Conservation (phyloP, 2,797 vertebrate genomes). For the Spinus olivaceus region DNA sequence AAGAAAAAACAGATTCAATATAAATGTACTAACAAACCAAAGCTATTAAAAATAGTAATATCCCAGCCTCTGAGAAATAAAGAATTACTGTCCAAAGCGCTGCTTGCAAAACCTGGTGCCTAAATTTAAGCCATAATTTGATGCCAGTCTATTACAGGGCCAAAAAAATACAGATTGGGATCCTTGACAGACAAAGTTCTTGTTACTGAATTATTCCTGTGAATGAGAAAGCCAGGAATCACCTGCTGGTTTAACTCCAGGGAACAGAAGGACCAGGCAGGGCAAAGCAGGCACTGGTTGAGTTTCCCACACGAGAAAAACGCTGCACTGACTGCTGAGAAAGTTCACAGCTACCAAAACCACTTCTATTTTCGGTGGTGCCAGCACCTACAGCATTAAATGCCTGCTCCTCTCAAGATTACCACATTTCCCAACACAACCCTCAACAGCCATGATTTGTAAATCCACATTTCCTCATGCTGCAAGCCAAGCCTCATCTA, state of each 20-base stretch:
- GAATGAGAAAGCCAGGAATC: not conserved
- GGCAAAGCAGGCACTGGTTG: not conserved
- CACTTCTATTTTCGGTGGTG: not conserved
- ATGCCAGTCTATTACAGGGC: not conserved
- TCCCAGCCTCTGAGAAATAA: not conserved
- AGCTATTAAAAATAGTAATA: not conserved
- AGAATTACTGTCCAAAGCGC: not conserved
- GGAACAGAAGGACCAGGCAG: not conserved
- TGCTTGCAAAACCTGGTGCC: not conserved
- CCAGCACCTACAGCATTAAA: not conserved
- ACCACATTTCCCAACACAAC: not conserved
- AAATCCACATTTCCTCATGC: accelerated
- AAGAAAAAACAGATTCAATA: not conserved
- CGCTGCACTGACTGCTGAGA: not conserved
- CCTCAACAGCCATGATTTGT: not conserved
- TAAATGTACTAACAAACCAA: not conserved
- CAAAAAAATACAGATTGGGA: not conserved
- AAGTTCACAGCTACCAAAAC: not conserved
- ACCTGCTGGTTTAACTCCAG: not conserved
- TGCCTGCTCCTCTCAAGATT: not conserved
- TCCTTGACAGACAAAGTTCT: not conserved
- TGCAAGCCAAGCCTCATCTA: not conserved
- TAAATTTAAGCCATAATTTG: not conserved
- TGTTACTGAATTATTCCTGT: not conserved
- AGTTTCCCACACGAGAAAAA: not conserved